Conservation (phyloP, 35 echinoderm and acorn worm genomes). For the Nesometra sesokonis region DNA sequence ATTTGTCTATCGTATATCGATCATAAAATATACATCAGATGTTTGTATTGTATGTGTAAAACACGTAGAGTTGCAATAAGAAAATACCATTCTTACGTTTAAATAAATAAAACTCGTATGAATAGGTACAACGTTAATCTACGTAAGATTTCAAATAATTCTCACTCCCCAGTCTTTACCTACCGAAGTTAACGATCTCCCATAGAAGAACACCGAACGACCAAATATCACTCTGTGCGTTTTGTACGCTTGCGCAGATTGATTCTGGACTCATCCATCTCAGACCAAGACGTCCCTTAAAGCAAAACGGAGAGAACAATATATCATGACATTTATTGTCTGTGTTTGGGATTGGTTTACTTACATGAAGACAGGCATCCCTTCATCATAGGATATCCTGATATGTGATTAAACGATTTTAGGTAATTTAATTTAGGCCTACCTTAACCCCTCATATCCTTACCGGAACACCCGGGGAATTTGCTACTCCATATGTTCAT, state of each 20-base stretch:
- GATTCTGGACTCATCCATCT: constrained; percentile 89
- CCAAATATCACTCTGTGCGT: constrained; percentile 60
- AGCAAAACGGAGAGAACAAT: constrained; percentile 4
- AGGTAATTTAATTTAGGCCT: not conserved
- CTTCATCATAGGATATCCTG: not conserved
- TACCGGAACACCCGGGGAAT: not conserved
- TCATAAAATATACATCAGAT: no score
- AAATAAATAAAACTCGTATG: no score
- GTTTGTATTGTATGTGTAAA: no score
- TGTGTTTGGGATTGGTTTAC: no score
- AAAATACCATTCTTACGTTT: no score
- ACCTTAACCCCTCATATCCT: not conserved
- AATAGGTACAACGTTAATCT: not conserved
- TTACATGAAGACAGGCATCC: no score
- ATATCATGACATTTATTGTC: no score
- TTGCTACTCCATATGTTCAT: not conserved
- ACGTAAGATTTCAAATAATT: not conserved
- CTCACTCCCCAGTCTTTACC: not conserved
- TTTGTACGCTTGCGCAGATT: constrained; percentile 47
- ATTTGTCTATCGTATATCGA: no score
- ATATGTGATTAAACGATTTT: not conserved
- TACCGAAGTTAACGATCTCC: constrained; percentile 75
- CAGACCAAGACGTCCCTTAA: constrained; percentile 51
- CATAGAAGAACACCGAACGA: constrained; percentile 77
- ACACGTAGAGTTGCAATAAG: no score